Conservation (phyloP, 2,113 vertebrate species). For the Turnix velox region DNA sequence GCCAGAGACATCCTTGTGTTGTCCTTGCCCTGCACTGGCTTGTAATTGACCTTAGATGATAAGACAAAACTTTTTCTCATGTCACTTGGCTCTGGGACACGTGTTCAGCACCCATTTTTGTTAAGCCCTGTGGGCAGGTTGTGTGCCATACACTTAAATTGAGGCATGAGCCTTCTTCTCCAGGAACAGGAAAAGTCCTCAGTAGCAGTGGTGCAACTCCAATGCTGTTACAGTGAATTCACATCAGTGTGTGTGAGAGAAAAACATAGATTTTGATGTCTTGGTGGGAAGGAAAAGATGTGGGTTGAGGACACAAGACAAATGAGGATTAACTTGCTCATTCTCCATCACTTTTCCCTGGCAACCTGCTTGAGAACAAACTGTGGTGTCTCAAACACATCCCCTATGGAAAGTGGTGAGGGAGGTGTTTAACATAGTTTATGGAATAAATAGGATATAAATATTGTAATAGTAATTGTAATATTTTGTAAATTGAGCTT, state of each 20-base stretch:
- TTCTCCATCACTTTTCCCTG: not conserved
- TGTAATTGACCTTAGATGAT: not conserved
- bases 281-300: not conserved
- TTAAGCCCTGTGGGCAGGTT: not conserved
- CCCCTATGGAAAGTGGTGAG: not conserved
- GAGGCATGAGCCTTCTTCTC: not conserved
- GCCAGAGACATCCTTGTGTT: not conserved
- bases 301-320: not conserved
- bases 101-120: not conserved
- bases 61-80: not conserved
- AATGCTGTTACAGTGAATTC: not conserved
- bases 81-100: not conserved
- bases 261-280: not conserved
- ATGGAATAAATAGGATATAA: not conserved
- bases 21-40: not conserved
- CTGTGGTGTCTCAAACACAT: not conserved
- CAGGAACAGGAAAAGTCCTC: not conserved
- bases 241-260: not conserved
- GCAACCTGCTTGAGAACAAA: not conserved
- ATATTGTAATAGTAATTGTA: not conserved
- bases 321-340: not conserved
- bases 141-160: accelerated
- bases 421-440: not conserved
- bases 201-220: not conserved
- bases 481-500: not conserved